Conservation (phyloP, 2,797 vertebrate genomes). For the Sebastes cheni region DNA sequence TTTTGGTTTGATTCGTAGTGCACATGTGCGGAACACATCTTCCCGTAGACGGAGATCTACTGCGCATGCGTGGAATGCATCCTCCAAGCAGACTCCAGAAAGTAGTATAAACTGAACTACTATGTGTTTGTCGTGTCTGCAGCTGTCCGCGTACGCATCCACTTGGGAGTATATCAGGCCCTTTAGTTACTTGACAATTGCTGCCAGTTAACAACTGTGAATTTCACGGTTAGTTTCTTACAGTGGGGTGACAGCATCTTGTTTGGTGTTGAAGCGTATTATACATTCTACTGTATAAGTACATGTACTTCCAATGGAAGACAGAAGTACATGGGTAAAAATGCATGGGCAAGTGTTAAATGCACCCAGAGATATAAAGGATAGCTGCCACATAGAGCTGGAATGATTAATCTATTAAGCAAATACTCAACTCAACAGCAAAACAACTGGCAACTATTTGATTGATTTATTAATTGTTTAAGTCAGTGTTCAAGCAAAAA, state of each 20-base stretch:
- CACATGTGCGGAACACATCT: no score
- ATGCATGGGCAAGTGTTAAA: neutral
- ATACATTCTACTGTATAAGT: neutral
- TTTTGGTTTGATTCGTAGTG: no score
- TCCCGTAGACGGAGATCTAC: no score
- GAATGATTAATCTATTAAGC: accelerated
- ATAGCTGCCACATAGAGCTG: neutral
- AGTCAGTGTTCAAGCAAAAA: neutral
- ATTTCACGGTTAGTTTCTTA: no score
- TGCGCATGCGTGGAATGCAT: no score
- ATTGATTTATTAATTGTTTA: neutral
- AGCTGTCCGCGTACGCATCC: neutral
- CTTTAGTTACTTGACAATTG: neutral
- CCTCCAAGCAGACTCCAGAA: accelerated
- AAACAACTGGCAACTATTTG: neutral
- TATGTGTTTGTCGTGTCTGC: neutral
- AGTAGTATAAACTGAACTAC: neutral
- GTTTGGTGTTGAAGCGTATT: neutral
- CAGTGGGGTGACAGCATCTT: no score
- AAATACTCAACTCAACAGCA: neutral
- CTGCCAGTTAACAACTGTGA: no score
- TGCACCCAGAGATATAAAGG: neutral
- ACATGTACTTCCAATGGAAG: neutral
- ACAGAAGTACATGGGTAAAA: neutral
- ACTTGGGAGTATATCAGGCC: neutral